Percentiles rank a stretch among this genome's conserved stretches.
Evolutionary conservation across 30 jellyfish, hydroid and myxozoan species (phyloP).

Genomic region (Hydra vulgaris): DNA sequence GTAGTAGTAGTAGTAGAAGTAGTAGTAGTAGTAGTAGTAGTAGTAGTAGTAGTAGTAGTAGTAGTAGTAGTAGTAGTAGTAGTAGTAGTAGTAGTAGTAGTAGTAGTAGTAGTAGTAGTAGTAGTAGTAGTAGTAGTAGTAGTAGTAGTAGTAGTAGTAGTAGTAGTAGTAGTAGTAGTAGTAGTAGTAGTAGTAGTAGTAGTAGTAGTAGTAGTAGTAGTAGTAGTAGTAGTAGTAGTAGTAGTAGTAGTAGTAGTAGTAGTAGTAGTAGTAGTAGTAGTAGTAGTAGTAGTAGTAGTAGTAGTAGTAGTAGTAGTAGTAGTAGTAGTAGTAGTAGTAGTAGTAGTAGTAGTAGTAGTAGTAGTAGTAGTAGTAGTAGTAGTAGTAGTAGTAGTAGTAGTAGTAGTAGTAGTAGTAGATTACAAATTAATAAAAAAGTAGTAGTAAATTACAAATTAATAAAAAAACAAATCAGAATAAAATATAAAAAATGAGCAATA

Average conservation of each 20-base stretch:
- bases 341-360: constrained; percentile 18
- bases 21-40: constrained; percentile 17
- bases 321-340: constrained; percentile 22
- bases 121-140: neutral
- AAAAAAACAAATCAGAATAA: too few relatives aligned
- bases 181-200: constrained; percentile 22
- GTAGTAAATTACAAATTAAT: too few relatives aligned
- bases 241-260: constrained; percentile 24
- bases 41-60: constrained; percentile 20
- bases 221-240: constrained; percentile 21
- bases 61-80: constrained; percentile 20
- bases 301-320: constrained; percentile 23
- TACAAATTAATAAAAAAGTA: too few relatives aligned
- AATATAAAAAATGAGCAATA: too few relatives aligned
- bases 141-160: constrained; percentile 13
- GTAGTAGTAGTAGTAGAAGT: constrained; percentile 16
- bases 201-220: constrained; percentile 22
- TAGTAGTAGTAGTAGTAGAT: too few relatives aligned
- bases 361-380: constrained; percentile 23
- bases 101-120: constrained; percentile 1
- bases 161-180: constrained; percentile 17
- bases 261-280: constrained; percentile 24
- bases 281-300: constrained; percentile 23
- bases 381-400: constrained; percentile 20
- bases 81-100: constrained; percentile 18